Conservation (phyloP, 2,888 invertebrate genomes). For the Erannis defoliaria region DNA sequence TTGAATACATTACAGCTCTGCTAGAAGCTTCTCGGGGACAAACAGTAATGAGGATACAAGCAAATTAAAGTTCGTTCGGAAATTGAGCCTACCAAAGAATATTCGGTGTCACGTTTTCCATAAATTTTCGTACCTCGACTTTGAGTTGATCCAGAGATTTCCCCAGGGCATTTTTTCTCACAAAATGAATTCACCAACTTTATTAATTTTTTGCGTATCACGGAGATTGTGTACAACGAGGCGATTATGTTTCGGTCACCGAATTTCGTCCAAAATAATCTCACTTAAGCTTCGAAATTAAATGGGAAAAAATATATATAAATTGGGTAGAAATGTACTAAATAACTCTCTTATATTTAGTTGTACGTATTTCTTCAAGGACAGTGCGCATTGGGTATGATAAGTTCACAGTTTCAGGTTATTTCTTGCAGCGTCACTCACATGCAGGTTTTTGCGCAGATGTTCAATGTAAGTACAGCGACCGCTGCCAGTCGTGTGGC, state of each 20-base stretch:
- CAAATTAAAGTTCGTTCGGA: constrained; percentile 27
- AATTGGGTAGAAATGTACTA: background rate
- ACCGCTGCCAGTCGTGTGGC: constrained; percentile 34
- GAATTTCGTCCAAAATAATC: constrained; percentile 19
- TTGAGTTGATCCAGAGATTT: constrained; percentile 41
- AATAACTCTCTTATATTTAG: background rate
- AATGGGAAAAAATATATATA: constrained; percentile 6
- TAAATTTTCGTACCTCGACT: constrained; percentile 37
- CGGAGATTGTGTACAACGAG: constrained; percentile 29
- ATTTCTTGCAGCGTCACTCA: background rate
- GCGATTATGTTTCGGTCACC: constrained; percentile 30
- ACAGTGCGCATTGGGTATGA: background rate
- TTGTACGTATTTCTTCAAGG: background rate
- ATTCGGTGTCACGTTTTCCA: constrained; percentile 34
- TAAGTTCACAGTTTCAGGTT: background rate
- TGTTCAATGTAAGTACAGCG: constrained; percentile 18
- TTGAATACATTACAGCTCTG: constrained; percentile 28
- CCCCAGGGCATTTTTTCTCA: constrained; percentile 40
- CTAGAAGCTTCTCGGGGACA: constrained; percentile 18
- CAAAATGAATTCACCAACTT: constrained; percentile 40
- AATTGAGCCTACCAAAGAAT: constrained; percentile 17
- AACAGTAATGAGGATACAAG: constrained; percentile 27
- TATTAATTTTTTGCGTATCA: constrained; percentile 37
- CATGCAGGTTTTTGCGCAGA: constrained; percentile 15
- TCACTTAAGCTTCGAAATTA: constrained; percentile 18